Conservation (phyloP, 2,113 vertebrate genomes). For the Panthera leo region DNA sequence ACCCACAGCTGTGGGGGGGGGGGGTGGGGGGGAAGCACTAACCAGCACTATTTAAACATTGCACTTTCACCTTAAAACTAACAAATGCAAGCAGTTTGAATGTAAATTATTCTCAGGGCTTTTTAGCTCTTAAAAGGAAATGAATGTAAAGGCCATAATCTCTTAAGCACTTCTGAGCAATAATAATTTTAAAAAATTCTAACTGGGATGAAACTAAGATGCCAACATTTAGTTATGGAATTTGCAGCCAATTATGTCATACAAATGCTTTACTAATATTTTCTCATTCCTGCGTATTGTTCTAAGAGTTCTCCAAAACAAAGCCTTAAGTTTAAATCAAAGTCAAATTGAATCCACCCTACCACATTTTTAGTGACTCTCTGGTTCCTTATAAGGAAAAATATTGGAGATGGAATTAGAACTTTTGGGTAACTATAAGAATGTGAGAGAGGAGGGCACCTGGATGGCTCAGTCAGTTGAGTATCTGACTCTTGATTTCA, state of each 20-base stretch:
- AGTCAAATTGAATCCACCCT: background rate
- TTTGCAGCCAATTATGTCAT: background rate
- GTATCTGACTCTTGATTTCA: no score
- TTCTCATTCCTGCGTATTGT: background rate
- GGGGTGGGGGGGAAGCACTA: background rate
- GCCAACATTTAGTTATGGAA: background rate
- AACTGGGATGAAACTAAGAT: slow-evolving; percentile 2
- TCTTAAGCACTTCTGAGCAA: slow-evolving; percentile 30
- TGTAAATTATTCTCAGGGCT: slow-evolving; percentile 52
- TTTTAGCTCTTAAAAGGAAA: slow-evolving; percentile 39
- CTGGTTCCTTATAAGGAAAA: background rate
- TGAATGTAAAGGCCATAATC: slow-evolving; percentile 34
- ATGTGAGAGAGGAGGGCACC: background rate
- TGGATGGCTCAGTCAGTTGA: no score
- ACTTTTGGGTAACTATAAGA: background rate
- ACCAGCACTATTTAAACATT: slow-evolving; percentile 5
- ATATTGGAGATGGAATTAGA: background rate
- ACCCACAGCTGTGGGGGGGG: background rate
- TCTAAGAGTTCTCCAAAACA: slow-evolving; percentile 33
- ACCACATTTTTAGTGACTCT: background rate
- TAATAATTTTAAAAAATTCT: background rate
- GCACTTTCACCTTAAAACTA: slow-evolving; percentile 39
- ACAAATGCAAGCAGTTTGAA: slow-evolving; percentile 31
- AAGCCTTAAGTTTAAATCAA: slow-evolving; percentile 34
- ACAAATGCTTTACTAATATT: background rate